These are phyloP conservation scores for Chromis chromis DNA, from an alignment of 2,797 vertebrate genomes.

Conservation along the genomic window DNA sequence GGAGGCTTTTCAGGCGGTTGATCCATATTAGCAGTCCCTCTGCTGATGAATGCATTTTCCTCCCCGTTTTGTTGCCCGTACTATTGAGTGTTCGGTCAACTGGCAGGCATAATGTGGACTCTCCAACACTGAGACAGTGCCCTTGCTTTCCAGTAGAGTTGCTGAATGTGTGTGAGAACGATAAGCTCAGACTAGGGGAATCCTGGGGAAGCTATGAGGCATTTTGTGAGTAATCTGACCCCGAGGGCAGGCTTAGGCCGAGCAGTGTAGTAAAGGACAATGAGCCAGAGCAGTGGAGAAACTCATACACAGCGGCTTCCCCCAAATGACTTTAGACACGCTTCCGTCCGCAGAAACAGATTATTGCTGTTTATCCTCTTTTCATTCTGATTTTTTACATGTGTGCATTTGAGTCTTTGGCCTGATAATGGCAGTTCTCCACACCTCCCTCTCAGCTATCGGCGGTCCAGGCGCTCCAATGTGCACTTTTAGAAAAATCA, in stretches of 20 bases:
- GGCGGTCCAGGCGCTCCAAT: slow-evolving; percentile 56
- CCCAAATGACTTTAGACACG: slow-evolving; percentile 82
- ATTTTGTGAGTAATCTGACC: slow-evolving; percentile 82
- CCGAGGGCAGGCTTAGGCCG: slow-evolving; percentile 79
- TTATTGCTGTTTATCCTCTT: slow-evolving; percentile 82
- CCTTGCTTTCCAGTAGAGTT: slow-evolving; percentile 51
- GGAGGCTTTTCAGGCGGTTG: slow-evolving; percentile 31
- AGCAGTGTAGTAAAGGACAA: slow-evolving; percentile 79
- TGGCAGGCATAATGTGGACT: slow-evolving; percentile 26
- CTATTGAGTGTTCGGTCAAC: slow-evolving; percentile 38
- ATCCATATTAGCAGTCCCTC: slow-evolving; percentile 22
- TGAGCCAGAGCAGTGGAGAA: slow-evolving; percentile 76
- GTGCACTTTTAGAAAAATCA: slow-evolving; percentile 79
- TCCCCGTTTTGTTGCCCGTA: slow-evolving; percentile 11
- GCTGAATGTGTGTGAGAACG: slow-evolving; percentile 78
- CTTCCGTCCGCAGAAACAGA: slow-evolving; percentile 79
- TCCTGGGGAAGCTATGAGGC: slow-evolving; percentile 74
- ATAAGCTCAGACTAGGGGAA: slow-evolving; percentile 78
- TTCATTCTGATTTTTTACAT: slow-evolving; percentile 75
- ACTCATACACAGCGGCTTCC: slow-evolving; percentile 72
- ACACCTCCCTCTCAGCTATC: slow-evolving; percentile 76
- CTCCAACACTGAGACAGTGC: slow-evolving; percentile 54
- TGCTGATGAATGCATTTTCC: slow-evolving; percentile 39
- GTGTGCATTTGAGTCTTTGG: slow-evolving; percentile 73
- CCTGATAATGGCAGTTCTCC: slow-evolving; percentile 77